These are phyloP conservation scores for Phenacoccus solenopsis DNA, from an alignment of 1,140 invertebrate species.

Conservation along the genomic window DNA sequence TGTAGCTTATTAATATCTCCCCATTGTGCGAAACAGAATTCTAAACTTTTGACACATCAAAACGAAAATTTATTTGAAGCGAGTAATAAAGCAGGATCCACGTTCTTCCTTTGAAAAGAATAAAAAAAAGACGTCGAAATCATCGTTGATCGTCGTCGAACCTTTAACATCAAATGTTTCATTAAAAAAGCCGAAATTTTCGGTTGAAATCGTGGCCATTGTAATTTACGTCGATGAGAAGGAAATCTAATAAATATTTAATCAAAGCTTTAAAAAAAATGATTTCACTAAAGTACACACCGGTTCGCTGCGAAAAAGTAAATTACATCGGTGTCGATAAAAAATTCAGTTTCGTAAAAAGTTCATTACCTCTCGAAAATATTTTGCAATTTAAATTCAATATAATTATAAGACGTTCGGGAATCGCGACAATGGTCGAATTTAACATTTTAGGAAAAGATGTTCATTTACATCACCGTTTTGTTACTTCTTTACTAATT, in stretches of 20 bases:
- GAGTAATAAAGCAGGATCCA: no score
- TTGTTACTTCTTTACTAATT: constrained; percentile 3
- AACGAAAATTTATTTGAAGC: no score
- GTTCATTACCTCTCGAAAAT: neutral
- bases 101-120: no score
- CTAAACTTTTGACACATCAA: no score
- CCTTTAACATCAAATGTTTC: no score
- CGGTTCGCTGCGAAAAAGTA: neutral
- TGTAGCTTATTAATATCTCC: no score
- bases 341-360: neutral
- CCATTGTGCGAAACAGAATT: no score
- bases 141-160: no score
- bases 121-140: no score
- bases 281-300: neutral
- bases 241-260: neutral
- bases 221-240: no score
- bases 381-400: constrained; percentile 3
- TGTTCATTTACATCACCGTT: neutral
- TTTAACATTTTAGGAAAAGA: neutral
- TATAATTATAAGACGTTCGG: neutral
- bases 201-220: no score
- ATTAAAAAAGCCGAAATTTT: no score
- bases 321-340: neutral
- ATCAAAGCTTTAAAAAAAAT: neutral
- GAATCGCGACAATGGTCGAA: neutral